Evolutionary conservation across 1,140 invertebrate genomes (phyloP), one percentile per base, ranked within the genome.

Genomic region (Leptopilina boulardi): DNA sequence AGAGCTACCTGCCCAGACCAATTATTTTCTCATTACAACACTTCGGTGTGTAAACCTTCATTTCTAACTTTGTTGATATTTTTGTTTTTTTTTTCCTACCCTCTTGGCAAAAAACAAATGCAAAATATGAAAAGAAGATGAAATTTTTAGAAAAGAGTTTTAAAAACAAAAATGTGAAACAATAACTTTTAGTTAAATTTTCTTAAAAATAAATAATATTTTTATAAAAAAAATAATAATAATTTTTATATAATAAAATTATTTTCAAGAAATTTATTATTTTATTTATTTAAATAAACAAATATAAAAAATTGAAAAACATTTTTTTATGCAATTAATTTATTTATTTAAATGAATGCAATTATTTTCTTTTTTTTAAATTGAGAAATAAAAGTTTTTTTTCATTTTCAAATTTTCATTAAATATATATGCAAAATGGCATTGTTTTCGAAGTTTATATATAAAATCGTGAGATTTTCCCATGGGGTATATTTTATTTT

Each of bases 11-110:
- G 47, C 47, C 47, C 47, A 18, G 15, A 5, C 47, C 47, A 51
- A 51, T 51, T 51, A 51, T 51, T 51, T 51, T 51, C 47, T 51
- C 47, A 51, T 51, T 51, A 51, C 47, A 51, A n/a, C 47, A 51
- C 47, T 51, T 51, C 6, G 15, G 47, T 51, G 47, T 51, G 47
- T 51, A 51, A 51, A 51, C 47, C 47, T n/a, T 51, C 47, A 51
- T 51, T 51, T 51, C 47, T n/a, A 51, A 51, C 47, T 51, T 51
- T 51, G 47, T 51, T 51, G 47, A n/a, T 51, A 51, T 51, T 51
- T 51, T 18, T 9, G 9, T 8, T 6, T 38, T 38, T 38, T 38
- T 38, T 38, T 38, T 38, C 34, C 18, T 47, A 15, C 42, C 9
- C 42, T 44, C 42, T 47, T 13, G 47, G 8, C 34, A 51, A 15